These are phyloP conservation scores for Zele albiditarsus DNA, from an alignment of 2,888 invertebrate species.

Conservation along the genomic window DNA sequence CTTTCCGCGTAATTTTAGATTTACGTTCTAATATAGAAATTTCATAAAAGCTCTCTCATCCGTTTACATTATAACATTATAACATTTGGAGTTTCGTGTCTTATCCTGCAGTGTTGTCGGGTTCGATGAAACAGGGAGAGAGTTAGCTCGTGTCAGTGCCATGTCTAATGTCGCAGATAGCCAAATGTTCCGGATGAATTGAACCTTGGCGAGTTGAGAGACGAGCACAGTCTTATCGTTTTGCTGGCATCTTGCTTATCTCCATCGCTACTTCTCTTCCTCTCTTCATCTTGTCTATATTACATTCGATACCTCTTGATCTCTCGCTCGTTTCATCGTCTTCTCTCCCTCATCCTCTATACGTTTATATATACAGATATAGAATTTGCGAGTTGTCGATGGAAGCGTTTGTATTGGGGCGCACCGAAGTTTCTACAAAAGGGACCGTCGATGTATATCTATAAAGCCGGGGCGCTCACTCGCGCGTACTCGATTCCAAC, in stretches of 20 bases:
- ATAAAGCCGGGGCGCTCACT: conserved; percentile 26
- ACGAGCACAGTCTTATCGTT: conserved; percentile 52
- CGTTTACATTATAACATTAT: conserved; percentile 18
- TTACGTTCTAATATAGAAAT: conserved; percentile 57
- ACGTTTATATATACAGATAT: background rate
- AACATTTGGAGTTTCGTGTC: background rate
- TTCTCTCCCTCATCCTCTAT: background rate
- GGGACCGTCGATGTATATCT: conserved; percentile 54
- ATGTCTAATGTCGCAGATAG: conserved; percentile 58
- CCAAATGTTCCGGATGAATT: conserved; percentile 63
- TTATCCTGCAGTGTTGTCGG: background rate
- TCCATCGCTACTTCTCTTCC: conserved; percentile 27
- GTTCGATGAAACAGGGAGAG: background rate
- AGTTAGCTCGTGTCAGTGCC: conserved; percentile 12
- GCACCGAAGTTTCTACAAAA: conserved; percentile 50
- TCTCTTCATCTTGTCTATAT: conserved; percentile 27
- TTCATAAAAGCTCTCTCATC: conserved; percentile 50
- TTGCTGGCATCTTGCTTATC: conserved; percentile 52
- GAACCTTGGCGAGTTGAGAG: conserved; percentile 50
- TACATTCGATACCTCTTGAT: conserved; percentile 30
- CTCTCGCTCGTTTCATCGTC: conserved; percentile 33
- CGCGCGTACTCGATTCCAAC: conserved; percentile 19
- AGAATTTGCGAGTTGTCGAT: conserved; percentile 31
- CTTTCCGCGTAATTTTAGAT: conserved; percentile 35
- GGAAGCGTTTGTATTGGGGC: conserved; percentile 47